These are phyloP conservation scores for Enteromius anoplus DNA, from an alignment of 2,797 vertebrate species.

Conservation along the genomic window DNA sequence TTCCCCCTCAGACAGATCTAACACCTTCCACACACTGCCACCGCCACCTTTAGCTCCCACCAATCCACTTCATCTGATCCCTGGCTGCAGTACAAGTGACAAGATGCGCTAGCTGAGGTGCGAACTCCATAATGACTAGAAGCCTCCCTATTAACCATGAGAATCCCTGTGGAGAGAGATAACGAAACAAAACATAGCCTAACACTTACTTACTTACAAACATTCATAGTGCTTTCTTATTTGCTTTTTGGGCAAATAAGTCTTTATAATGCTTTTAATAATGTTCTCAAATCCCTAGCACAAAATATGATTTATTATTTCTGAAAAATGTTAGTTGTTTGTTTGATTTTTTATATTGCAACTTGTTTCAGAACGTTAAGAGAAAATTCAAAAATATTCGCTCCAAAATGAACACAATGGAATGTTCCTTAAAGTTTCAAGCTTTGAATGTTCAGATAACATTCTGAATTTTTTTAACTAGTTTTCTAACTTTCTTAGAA, in stretches of 20 bases:
- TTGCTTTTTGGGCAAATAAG: not conserved
- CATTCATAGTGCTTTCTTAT: not conserved
- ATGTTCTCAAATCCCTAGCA: not conserved
- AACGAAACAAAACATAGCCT: conserved; percentile 15
- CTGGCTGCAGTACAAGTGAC: conserved; percentile 15
- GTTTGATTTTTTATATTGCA: too few relatives aligned
- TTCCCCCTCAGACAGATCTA: conserved; percentile 53
- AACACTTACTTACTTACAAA: not conserved
- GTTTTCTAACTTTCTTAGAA: not conserved
- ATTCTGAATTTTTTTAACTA: too few relatives aligned
- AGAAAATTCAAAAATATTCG: not conserved
- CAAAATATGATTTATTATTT: too few relatives aligned
- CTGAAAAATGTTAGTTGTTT: too few relatives aligned
- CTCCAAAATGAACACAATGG: not conserved
- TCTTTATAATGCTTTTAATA: not conserved
- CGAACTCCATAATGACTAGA: conserved; percentile 37
- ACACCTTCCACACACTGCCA: conserved; percentile 54
- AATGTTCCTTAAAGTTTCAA: not conserved
- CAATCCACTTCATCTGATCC: conserved; percentile 39
- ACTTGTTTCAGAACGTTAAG: not conserved
- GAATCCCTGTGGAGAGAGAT: conserved; percentile 27
- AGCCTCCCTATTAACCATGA: conserved; percentile 15
- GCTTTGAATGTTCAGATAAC: too few relatives aligned
- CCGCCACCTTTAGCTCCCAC: conserved; percentile 25
- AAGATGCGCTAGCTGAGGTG: conserved; percentile 22